Evolutionary conservation across 2,797 vertebrate genomes (phyloP), one percentile per base, ranked within the genome.

Genomic region (Pachyuromys duprasi): DNA sequence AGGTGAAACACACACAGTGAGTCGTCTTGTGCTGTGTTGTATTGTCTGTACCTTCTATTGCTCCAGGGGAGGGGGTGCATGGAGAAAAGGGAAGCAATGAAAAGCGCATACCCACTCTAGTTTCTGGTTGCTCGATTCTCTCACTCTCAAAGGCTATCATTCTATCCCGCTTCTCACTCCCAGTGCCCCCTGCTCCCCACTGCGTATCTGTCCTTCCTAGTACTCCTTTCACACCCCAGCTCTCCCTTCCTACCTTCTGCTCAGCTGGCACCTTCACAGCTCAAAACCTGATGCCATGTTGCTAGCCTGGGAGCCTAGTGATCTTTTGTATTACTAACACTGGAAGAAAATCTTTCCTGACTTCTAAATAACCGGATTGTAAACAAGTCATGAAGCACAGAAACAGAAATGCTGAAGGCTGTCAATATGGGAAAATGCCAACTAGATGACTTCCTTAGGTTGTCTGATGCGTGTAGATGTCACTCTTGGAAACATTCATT

Each of bases 401-500:
- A 86, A 53, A 74, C 57, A 39, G 74, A 87, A 95, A 88, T 20
- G 62, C 20, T 78, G 45, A 69, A 90, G 24, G 55, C 49, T 86
- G 72, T 55, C 88, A 92, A 75, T 36, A 83, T 14, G 31, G 89
- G 90, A 92, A 92, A 86, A 95, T 90, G 83, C 80, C 81, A 93
- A 53, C 45, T 79, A 49, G 69, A 87, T 57, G 81, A 53, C 18
- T 65, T 78, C 90, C 94, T 83, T 31, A 94, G 39, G 33, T 67
- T 95, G 70, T 81, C 74, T 94, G 45, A 91, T 78, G 83, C 89
- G 53, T 74, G n/a, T 67, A 74, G 18, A 84, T 45, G 95, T 94
- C 45, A 79, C 70, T 84, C 39, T 94, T 89, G 22, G 36, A 89
- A 90, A 95, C 96, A 95, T 90, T 97, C 93, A 95, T 93, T 84